These are phyloP conservation scores for Porphyrio hochstetteri DNA, from an alignment of 2,113 vertebrate genomes.

Conservation along the genomic window DNA sequence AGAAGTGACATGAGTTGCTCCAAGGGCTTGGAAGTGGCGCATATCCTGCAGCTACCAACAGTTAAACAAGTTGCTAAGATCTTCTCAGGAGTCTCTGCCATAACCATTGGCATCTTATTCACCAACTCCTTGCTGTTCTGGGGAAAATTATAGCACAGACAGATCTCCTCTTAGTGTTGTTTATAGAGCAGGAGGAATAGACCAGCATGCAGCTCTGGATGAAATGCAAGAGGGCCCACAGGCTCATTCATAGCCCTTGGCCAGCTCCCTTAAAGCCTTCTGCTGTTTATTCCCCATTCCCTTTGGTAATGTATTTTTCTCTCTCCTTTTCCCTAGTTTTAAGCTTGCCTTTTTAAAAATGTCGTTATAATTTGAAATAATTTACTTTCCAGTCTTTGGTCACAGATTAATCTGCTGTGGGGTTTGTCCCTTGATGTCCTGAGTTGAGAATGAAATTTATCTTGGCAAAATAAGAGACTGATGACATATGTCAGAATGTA, in stretches of 20 bases:
- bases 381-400: not conserved
- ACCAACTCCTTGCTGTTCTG: not conserved
- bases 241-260: not conserved
- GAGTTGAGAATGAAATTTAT: not conserved
- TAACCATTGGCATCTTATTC: not conserved
- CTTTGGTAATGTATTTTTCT: not conserved
- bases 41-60: not conserved
- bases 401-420: not conserved
- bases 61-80: conserved; percentile 4
- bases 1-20: not conserved
- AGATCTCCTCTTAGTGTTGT: not conserved
- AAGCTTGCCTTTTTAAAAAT: not conserved
- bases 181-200: not conserved
- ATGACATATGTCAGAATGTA: not conserved
- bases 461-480: not conserved
- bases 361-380: conserved; percentile 3
- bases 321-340: not conserved
- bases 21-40: not conserved
- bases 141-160: not conserved
- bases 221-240: not conserved
- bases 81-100: not conserved
- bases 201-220: not conserved
- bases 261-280: not conserved
- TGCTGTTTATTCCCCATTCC: not conserved
- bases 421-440: not conserved